These are phyloP conservation scores for Numenius arquata DNA, from an alignment of 2,113 vertebrate species.

Conservation along the genomic window DNA sequence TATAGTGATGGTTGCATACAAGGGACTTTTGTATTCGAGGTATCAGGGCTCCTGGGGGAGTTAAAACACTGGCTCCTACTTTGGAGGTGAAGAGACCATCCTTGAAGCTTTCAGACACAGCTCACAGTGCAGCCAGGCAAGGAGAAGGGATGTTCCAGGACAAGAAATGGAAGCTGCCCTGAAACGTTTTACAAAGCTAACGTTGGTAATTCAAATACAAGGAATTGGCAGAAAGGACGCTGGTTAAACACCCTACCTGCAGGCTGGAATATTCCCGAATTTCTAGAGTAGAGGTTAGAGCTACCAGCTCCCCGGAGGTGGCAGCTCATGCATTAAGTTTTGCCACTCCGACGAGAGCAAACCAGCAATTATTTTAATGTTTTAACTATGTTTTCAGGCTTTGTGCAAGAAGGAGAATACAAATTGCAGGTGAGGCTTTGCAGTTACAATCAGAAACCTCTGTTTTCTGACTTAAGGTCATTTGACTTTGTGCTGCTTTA, in stretches of 20 bases:
- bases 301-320: not conserved
- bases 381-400: conserved; percentile 62
- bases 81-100: not conserved
- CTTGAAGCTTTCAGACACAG: not conserved
- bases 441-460: conserved; percentile 43
- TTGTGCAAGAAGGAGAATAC: conserved; percentile 38
- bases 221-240: not conserved
- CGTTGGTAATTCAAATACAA: not conserved
- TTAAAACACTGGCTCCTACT: not conserved
- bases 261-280: not conserved
- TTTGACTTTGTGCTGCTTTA: conserved; percentile 61
- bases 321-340: conserved; percentile 36
- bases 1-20: not conserved
- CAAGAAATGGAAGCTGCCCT: not conserved
- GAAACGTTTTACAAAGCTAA: not conserved
- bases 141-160: not conserved
- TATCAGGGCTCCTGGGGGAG: rapidly evolving
- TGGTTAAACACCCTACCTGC: conserved; percentile 28
- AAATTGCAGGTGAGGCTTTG: conserved; percentile 55
- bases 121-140: rapidly evolving
- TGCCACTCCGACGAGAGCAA: not conserved
- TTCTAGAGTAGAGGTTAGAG: conserved; percentile 27
- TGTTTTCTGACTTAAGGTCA: conserved; percentile 62
- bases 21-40: not conserved
- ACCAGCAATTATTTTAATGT: conserved; percentile 48